Evolutionary conservation across 1,140 invertebrate genomes (phyloP).

Genomic region (Brachionus rubens): DNA sequence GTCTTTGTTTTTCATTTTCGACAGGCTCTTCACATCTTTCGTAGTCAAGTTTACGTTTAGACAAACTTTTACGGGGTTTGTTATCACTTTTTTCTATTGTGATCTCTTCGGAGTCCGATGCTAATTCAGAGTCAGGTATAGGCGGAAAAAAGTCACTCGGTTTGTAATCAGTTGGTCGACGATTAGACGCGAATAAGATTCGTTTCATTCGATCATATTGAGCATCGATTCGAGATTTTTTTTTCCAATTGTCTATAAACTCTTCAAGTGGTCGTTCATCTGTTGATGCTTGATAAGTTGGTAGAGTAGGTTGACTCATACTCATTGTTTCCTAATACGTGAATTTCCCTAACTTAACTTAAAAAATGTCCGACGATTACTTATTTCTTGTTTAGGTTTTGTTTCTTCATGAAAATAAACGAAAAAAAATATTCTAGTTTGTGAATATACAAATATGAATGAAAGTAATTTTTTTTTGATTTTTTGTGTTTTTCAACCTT

Average conservation of each 20-base stretch:
- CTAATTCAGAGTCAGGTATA: neutral
- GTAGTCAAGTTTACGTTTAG: constrained; percentile 15
- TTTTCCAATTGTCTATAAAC: neutral
- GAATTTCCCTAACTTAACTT: too few relatives aligned
- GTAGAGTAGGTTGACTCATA: too few relatives aligned
- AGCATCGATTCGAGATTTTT: neutral
- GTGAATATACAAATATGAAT: too few relatives aligned
- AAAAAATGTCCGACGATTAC: too few relatives aligned
- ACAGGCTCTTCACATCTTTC: neutral
- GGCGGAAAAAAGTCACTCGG: constrained; percentile 5
- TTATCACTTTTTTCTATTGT: neutral
- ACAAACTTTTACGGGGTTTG: neutral
- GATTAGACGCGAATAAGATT: neutral
- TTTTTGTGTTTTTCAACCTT: too few relatives aligned
- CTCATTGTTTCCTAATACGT: too few relatives aligned
- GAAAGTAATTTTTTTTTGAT: too few relatives aligned
- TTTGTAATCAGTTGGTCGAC: neutral
- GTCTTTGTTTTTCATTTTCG: constrained; percentile 25
- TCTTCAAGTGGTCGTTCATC: neutral
- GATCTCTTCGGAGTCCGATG: neutral
- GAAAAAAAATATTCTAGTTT: too few relatives aligned
- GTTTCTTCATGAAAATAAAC: too few relatives aligned
- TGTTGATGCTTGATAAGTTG: too few relatives aligned
- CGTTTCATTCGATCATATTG: constrained; percentile 7
- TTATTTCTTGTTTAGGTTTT: too few relatives aligned